Conservation (phyloP, 2,797 vertebrate species). For the Chiroxiphia lanceolata region DNA sequence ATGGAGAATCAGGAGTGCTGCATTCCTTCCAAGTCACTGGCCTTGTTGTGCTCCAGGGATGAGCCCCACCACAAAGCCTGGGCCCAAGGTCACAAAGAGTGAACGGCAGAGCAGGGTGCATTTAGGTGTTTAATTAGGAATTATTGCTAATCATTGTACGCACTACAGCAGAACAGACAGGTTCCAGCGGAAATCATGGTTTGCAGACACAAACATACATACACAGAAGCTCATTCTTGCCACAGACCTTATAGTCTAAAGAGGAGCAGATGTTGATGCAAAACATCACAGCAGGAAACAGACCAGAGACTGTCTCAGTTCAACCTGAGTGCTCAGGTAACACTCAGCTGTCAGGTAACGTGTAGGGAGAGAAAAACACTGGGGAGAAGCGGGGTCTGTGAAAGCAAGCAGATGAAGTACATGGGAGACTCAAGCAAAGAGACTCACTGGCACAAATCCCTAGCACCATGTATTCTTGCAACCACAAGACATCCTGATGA, state of each 20-base stretch:
- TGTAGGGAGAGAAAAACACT: background rate
- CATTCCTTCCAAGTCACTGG: background rate
- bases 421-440: background rate
- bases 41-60: background rate
- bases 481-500: background rate
- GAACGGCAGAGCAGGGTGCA: background rate
- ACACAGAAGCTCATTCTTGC: background rate
- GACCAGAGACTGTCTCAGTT: background rate
- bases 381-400: background rate
- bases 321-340: background rate
- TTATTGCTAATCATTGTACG: background rate
- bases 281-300: conserved; percentile 8
- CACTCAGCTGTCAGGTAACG: background rate
- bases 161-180: background rate
- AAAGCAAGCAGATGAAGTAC: background rate
- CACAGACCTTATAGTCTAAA: background rate
- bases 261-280: background rate
- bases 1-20: background rate
- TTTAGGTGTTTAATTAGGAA: background rate
- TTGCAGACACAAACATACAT: background rate
- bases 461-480: background rate
- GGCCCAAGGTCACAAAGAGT: background rate
- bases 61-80: background rate
- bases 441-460: background rate
- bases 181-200: background rate